Base-by-base conservation (phyloP, 2,888 invertebrate species). In the Microplitis manilae region DNA sequence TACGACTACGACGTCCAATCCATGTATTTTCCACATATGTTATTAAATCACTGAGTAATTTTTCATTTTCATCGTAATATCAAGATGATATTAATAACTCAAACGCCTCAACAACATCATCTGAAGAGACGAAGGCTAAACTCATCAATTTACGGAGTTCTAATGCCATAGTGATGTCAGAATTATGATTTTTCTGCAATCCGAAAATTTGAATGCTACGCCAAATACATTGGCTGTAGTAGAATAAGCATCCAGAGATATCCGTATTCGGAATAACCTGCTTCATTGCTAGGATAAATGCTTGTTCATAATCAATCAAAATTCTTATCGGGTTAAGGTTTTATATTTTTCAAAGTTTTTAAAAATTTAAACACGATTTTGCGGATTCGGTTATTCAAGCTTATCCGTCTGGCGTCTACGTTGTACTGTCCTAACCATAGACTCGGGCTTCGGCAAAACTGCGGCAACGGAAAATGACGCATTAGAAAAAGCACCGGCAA, bases 201-300 rank as follows among this genome's bases (percentile, higher is more conserved):
- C 73, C 64, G 8, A 0, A 6, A 2, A 20, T 2, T 17, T 73
- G 65, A 39, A 73, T 20, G 5, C 62, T 13, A n/a, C 73, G 65
- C 40, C 65, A 65, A 8, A 73, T 64, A 8, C 73, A 73, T 40
- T 73, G 73, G 6, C 41, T 30, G 50, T 67, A 67, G 8, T 65
- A 50, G 61, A 73, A 73, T n/a, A 17, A 59, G n/a, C 70, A 70
- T 40, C 70, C 70, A 40, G 20, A 59, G 8, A 70, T 40, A 6
- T 5, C 5, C 6, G 70, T 30, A n/a, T 39, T 13, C 13, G 70
- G 70, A 39, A 70, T 59, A 13, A 5, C 5, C 50, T 30, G 13
- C 8, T 39, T n/a, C 1, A 17, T 8, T 15, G 69, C 69, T 13
- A 0, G 17, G 6, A 69, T 69, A 38, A 69, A 38, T 6, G 30